A percentile compares a stretch with the other conserved stretches of the same genome.
These are phyloP conservation scores for Microplitis mediator DNA, from an alignment of 1,140 invertebrate species.

Conservation along the genomic window DNA sequence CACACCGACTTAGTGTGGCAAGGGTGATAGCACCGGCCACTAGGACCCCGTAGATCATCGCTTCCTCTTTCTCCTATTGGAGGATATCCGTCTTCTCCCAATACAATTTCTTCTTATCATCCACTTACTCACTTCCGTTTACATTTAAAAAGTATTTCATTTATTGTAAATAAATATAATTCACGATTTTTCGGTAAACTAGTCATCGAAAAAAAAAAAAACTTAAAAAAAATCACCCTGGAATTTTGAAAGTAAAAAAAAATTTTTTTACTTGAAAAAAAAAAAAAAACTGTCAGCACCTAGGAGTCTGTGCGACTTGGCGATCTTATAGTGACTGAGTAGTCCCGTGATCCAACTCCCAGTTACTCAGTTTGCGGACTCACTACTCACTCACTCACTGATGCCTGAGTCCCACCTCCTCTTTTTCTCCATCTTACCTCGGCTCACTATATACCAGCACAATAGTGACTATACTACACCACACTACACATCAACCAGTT, in stretches of 20 bases:
- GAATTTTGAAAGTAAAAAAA: too few species aligned
- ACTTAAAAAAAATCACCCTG: too few species aligned
- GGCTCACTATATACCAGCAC: conserved; percentile 6
- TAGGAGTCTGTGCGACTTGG: conserved; percentile 58
- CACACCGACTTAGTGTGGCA: conserved; percentile 62
- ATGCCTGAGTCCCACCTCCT: conserved; percentile 51
- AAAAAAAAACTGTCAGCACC: too few species aligned
- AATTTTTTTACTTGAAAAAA: too few species aligned
- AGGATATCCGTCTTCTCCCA: conserved; percentile 47
- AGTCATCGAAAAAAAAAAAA: too few species aligned
- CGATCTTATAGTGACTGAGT: conserved; percentile 62
- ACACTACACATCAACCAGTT: conserved; percentile 27
- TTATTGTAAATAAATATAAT: too few species aligned
- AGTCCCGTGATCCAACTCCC: conserved; percentile 49
- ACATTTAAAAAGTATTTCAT: too few species aligned
- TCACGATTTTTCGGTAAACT: too few species aligned
- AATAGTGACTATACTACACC: not conserved
- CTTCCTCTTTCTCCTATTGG: conserved; percentile 52
- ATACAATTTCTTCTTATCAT: conserved; percentile 42
- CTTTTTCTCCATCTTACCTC: conserved; percentile 29
- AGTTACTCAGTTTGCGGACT: conserved; percentile 57
- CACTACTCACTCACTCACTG: conserved; percentile 50
- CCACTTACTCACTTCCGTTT: conserved; percentile 36
- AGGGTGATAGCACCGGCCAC: conserved; percentile 61
- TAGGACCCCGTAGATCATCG: conserved; percentile 60